These are phyloP conservation scores for Philereme vetulata DNA, from an alignment of 2,888 invertebrate species.

Conservation along the genomic window DNA sequence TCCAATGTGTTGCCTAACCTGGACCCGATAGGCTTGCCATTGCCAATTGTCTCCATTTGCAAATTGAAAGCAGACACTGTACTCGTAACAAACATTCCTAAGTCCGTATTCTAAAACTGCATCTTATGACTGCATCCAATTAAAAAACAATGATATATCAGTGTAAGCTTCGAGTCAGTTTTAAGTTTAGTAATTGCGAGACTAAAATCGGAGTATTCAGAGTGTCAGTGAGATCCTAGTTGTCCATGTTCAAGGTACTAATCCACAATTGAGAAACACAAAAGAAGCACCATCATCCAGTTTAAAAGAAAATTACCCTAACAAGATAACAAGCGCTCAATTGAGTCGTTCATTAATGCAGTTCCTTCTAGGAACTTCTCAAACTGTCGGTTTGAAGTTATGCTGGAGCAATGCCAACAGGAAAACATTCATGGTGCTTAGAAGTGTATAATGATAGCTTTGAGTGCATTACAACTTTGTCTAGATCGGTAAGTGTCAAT, in stretches of 20 bases:
- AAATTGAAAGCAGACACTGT: no score
- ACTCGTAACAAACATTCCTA: no score
- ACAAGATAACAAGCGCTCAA: slow-evolving; percentile 24
- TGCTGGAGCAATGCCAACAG: slow-evolving; percentile 47
- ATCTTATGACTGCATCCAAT: no score
- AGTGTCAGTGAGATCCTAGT: neutral
- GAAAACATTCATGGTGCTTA: slow-evolving; percentile 41
- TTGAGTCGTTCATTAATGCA: slow-evolving; percentile 19
- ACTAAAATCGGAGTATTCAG: no score
- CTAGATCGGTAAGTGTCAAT: slow-evolving; percentile 26
- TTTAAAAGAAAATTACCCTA: slow-evolving; percentile 13
- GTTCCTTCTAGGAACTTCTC: slow-evolving; percentile 41
- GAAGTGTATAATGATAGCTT: slow-evolving; percentile 31
- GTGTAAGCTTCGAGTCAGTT: no score
- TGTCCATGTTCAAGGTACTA: neutral
- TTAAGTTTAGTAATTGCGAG: no score
- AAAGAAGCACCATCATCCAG: neutral
- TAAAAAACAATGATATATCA: no score
- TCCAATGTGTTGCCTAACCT: slow-evolving; percentile 1
- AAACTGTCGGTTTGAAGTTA: slow-evolving; percentile 35
- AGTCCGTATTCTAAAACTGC: no score
- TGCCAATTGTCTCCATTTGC: no score
- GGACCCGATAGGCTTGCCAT: no score
- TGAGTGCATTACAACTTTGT: slow-evolving; percentile 28
- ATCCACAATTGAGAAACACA: neutral